Evolutionary conservation across 2,113 vertebrate genomes (phyloP).

Genomic region (Barnardius zonarius): DNA sequence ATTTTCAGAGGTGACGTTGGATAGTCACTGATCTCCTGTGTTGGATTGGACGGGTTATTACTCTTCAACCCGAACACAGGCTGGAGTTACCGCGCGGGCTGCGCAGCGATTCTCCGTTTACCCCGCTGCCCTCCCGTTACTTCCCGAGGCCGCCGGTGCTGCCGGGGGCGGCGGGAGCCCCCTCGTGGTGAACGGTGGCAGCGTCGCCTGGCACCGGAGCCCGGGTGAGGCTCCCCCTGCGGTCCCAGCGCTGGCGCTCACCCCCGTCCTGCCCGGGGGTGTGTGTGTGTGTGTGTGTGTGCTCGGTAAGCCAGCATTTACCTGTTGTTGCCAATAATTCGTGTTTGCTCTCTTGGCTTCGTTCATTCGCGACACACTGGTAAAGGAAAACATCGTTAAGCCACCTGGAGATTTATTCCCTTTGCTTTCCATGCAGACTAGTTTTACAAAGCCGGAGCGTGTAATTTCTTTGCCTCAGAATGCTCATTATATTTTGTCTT

Average conservation of each 20-base stretch:
- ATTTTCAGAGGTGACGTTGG: too few species aligned
- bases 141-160: not conserved
- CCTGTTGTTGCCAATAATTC: not conserved
- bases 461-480: not conserved
- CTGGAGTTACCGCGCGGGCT: not conserved
- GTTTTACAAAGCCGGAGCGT: not conserved
- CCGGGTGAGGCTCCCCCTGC: too few species aligned
- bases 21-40: not conserved
- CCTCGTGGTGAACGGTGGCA: not conserved
- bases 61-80: too few species aligned
- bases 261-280: not conserved
- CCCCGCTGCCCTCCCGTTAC: not conserved
- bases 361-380: not conserved
- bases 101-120: not conserved
- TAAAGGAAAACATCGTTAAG: not conserved
- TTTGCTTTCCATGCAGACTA: not conserved
- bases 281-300: not conserved
- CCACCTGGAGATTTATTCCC: not conserved
- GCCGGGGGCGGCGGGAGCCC: not conserved
- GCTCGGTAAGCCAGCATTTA: not conserved
- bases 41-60: not conserved
- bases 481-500: conserved; percentile 16
- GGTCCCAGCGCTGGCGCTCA: fast-evolving
- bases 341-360: not conserved
- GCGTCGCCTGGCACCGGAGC: not conserved